phyloP scores from a whole-genome alignment of 2,113 vertebrate species.

The Pseudorectes ferrugineus region DNA sequence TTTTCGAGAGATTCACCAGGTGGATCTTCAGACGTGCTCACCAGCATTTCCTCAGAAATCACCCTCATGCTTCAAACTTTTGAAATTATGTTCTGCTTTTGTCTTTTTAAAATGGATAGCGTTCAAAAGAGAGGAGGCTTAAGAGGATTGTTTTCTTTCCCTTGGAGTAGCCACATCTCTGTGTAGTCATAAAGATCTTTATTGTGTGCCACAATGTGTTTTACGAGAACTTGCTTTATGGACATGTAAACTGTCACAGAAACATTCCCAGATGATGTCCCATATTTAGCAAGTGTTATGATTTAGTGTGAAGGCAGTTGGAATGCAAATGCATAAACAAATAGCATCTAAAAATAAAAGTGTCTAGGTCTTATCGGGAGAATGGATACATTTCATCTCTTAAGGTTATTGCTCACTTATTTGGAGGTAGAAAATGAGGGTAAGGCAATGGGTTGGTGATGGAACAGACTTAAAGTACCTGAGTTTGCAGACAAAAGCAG shows the following conservation, averaged over 20 bases:
- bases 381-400: background rate
- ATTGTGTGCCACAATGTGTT: background rate
- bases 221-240: background rate
- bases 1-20: background rate
- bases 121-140: background rate
- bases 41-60: background rate
- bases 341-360: background rate
- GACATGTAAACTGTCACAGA: background rate
- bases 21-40: background rate
- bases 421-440: background rate
- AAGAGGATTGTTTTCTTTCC: background rate
- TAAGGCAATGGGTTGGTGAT: too few relatives aligned
- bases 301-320: background rate
- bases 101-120: background rate
- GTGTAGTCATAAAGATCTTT: background rate
- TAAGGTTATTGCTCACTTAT: background rate
- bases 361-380: background rate
- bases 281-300: background rate
- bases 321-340: background rate
- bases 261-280: background rate
- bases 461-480: fast-evolving
- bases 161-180: background rate
- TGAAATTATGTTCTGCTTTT: background rate
- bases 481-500: background rate
- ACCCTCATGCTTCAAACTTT: background rate